Conservation (phyloP, 2,888 invertebrate species). For the Cephus pygmeus region DNA sequence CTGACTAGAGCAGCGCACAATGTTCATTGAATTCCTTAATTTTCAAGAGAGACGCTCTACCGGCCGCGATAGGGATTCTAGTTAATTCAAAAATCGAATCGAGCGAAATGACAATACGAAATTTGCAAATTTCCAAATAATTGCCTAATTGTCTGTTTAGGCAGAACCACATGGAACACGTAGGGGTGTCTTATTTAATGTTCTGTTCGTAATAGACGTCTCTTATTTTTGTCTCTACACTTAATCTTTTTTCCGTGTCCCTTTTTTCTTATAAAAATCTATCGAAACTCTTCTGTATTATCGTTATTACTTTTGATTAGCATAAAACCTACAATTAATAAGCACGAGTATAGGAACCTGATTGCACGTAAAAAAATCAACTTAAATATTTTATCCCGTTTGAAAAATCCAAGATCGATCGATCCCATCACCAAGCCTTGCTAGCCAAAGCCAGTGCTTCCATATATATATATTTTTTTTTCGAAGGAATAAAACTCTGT, state of each 20-base stretch:
- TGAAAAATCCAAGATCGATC: neutral
- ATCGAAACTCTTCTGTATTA: neutral
- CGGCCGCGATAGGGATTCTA: neutral
- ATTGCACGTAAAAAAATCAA: neutral
- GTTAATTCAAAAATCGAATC: neutral
- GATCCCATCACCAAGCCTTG: neutral
- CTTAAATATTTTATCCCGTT: neutral
- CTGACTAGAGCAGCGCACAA: no score
- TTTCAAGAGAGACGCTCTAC: neutral
- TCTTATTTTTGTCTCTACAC: neutral
- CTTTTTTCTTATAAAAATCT: neutral
- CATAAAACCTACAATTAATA: neutral
- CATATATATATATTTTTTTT: neutral
- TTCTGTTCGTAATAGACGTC: neutral
- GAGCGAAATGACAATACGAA: neutral
- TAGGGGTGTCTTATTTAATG: neutral
- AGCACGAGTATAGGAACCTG: neutral
- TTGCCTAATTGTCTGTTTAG: neutral
- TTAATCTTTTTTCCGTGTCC: neutral
- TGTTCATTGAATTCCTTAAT: neutral
- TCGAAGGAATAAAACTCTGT: neutral
- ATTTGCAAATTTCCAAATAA: neutral
- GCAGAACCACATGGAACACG: neutral
- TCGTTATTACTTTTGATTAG: neutral
- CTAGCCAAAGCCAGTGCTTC: neutral